Evolutionary conservation across 2,888 invertebrate species (phyloP), one percentile per base, ranked within the genome.

Genomic region (Patella depressa): DNA sequence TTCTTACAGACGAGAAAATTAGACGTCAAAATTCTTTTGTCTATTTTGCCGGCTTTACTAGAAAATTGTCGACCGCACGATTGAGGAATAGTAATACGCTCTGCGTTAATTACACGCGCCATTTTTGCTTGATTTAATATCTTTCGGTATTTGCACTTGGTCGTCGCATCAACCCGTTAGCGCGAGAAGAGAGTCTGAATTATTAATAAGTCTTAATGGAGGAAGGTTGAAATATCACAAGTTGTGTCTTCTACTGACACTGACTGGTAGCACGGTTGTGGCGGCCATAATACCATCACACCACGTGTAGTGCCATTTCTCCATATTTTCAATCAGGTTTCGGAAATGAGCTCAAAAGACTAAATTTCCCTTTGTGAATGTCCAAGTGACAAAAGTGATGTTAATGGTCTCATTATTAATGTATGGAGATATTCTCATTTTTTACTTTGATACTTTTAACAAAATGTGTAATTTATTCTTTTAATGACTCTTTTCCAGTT

Each of bases 41-140:
- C 65, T 65, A 24, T 65, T 24, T 65, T 24, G 19, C 65, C 24
- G 12, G 65, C 11, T 11, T 24, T 19, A 65, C 19, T 24, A 65
- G 65, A 65, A 65, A 65, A 45, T 45, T 65, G 65, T 19, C 65
- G 65, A 24, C 65, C 65, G 11, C 24, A 24, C 19, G 65, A 65
- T 24, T 24, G 14, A 57, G 65, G 65, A 24, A 65, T 19, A 24
- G 19, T 24, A 12, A 24, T 65, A 19, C 19, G 65, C 19, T 24
- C 12, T 24, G 24, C 65, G 24, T 65, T 65, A 65, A 65, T 65
- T 65, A 65, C 24, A 65, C 19, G 65, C 19, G 14, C 19, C 65
- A 65, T 65, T 65, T 65, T 65, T 65, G 65, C 65, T 65, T 65
- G 65, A 65, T 65, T 65, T 65, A 65, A 19, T 24, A 65, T 65